Conservation (phyloP, 2,888 invertebrate species). For the Tinea semifulvella region DNA sequence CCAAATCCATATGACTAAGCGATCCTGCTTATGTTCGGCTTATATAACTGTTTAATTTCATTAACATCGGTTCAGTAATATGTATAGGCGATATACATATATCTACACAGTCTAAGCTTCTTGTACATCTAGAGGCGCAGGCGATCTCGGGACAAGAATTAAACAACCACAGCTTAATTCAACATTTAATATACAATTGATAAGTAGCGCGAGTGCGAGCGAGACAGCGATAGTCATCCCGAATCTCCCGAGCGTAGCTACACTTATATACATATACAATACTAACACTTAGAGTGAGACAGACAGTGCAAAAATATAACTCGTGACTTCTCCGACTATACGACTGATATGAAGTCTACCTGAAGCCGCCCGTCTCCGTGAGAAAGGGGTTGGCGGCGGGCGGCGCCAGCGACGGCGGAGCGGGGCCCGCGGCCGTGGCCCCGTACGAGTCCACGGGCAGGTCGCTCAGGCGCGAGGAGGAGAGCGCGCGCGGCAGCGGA, state of each 20-base stretch:
- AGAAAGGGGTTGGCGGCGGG: slow-evolving; percentile 40
- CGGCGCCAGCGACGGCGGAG: slow-evolving; percentile 21
- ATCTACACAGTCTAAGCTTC: too few species aligned
- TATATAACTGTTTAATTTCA: too few species aligned
- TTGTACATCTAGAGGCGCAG: too few species aligned
- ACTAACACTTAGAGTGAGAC: not conserved
- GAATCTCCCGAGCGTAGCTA: too few species aligned
- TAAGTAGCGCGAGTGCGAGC: not conserved
- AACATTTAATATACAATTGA: not conserved
- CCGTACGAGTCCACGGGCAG: slow-evolving; percentile 75
- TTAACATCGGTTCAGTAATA: too few species aligned
- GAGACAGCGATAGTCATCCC: not conserved
- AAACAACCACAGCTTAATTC: not conserved
- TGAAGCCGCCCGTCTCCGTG: slow-evolving; percentile 33
- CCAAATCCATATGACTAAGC: too few species aligned
- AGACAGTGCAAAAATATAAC: not conserved
- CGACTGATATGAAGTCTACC: slow-evolving; percentile 28
- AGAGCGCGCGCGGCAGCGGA: slow-evolving; percentile 86
- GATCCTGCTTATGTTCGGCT: too few species aligned
- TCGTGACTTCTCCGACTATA: not conserved
- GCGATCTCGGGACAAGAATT: too few species aligned
- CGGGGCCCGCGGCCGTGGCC: slow-evolving; percentile 42
- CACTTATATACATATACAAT: not conserved
- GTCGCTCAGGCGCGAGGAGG: slow-evolving; percentile 83
- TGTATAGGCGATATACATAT: too few species aligned